phyloP scores from a whole-genome alignment of 2,113 vertebrate species.

The Ramphastos sulfuratus region DNA sequence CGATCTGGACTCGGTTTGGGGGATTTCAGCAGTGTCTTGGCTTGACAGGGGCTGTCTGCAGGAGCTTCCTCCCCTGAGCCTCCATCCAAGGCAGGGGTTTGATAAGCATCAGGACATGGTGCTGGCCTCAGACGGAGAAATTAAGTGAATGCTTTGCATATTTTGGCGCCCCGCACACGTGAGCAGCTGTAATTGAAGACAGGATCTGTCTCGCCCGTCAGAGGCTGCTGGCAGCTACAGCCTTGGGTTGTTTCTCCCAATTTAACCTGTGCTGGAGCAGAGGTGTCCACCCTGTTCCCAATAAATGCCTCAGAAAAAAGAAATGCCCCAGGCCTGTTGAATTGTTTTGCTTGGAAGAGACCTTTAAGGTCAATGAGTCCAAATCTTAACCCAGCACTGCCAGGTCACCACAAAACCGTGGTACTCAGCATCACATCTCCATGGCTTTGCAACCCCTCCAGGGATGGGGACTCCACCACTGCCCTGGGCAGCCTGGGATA shows the following conservation, averaged over 20 bases:
- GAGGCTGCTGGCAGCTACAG: neutral
- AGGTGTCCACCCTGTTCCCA: neutral
- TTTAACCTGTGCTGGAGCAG: neutral
- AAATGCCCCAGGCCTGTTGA: neutral
- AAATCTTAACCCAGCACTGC: neutral
- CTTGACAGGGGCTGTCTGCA: rapidly evolving
- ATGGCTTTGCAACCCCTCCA: neutral
- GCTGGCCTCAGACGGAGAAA: neutral
- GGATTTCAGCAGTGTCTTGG: neutral
- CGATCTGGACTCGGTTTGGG: rapidly evolving
- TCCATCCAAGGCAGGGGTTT: neutral
- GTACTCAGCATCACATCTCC: neutral
- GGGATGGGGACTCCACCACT: neutral
- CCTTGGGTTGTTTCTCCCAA: neutral
- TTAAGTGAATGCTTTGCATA: slow-evolving; percentile 11
- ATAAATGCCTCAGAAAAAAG: neutral
- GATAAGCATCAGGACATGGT: neutral
- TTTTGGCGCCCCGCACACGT: neutral
- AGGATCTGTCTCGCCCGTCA: neutral
- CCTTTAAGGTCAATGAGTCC: neutral
- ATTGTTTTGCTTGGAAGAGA: neutral
- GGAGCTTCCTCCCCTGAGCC: neutral
- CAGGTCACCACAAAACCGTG: neutral
- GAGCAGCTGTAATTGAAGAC: neutral
- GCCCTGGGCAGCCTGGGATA: no score